phyloP scores from a whole-genome alignment of 2,797 vertebrate species.

The Catamblyrhynchus diadema region DNA sequence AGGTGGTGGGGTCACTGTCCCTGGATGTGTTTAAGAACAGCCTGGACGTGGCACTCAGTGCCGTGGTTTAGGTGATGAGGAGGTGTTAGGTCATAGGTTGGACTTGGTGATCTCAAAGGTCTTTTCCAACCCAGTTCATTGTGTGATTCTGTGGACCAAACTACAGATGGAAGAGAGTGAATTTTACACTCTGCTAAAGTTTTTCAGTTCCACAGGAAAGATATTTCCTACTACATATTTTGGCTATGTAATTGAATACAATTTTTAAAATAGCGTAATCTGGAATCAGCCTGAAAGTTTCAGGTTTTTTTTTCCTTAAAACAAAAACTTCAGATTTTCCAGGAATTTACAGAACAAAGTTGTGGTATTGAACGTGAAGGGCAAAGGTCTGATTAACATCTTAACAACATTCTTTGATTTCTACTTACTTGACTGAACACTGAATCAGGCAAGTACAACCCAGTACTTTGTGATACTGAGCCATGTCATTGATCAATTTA shows the following conservation, averaged over 20 bases:
- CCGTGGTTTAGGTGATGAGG: rapidly evolving
- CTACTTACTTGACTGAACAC: constrained; percentile 37
- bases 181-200: background rate
- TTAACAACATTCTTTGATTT: constrained; percentile 46
- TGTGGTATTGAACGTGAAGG: background rate
- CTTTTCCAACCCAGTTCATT: background rate
- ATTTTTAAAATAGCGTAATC: rapidly evolving
- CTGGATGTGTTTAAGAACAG: background rate
- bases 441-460: background rate
- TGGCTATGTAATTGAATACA: background rate
- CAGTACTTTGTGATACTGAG: background rate
- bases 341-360: background rate
- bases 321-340: background rate
- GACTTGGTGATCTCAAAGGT: background rate
- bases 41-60: background rate
- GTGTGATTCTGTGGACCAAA: too few species aligned
- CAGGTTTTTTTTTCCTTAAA: background rate
- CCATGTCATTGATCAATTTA: background rate
- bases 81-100: background rate
- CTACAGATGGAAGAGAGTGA: background rate
- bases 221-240: background rate
- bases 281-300: background rate
- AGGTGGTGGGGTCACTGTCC: rapidly evolving
- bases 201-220: background rate
- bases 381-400: constrained; percentile 52